phyloP scores from a whole-genome alignment of 1,140 invertebrate species.

The Bathynomus jamesi region DNA sequence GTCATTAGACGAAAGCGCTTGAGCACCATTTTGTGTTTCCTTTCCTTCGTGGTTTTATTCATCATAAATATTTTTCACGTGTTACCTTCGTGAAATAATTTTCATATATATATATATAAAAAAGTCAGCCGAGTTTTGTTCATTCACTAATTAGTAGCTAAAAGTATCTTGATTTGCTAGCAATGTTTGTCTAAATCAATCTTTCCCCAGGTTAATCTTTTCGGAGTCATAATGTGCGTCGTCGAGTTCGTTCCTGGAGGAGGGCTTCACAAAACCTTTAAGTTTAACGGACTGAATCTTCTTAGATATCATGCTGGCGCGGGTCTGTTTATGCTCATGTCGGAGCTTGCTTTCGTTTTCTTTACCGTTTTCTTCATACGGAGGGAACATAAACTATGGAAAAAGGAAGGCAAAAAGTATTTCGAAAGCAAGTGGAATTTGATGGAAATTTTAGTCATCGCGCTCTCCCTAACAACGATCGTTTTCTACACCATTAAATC shows the following conservation, averaged over 20 bases:
- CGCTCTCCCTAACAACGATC: slow-evolving; percentile 30
- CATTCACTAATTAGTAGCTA: too few species aligned
- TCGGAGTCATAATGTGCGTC: slow-evolving; percentile 47
- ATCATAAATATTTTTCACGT: background rate
- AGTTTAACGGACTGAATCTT: slow-evolving; percentile 46
- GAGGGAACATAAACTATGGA: slow-evolving; percentile 20
- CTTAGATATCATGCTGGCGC: slow-evolving; percentile 22
- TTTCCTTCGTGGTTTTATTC: background rate
- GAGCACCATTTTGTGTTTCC: too few species aligned
- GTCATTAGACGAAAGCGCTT: background rate
- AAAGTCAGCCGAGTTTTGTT: too few species aligned
- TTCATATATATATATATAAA: background rate
- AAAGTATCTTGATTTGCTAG: background rate
- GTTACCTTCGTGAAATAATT: background rate
- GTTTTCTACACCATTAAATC: slow-evolving; percentile 33
- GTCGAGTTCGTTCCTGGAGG: slow-evolving; percentile 48
- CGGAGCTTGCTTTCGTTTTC: slow-evolving; percentile 32
- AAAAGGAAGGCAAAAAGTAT: slow-evolving; percentile 28
- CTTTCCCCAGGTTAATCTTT: slow-evolving; percentile 44
- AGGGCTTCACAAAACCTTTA: slow-evolving; percentile 47
- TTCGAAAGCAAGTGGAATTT: slow-evolving; percentile 34
- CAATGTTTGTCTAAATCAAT: background rate
- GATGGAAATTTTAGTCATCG: slow-evolving; percentile 27
- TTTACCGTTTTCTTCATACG: slow-evolving; percentile 33
- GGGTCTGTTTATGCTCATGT: slow-evolving; percentile 19